Evolutionary conservation across 35 echinoderm and acorn worm genomes (phyloP), one percentile per base, ranked within the genome.

Genomic region (Lytechinus variegatus): DNA sequence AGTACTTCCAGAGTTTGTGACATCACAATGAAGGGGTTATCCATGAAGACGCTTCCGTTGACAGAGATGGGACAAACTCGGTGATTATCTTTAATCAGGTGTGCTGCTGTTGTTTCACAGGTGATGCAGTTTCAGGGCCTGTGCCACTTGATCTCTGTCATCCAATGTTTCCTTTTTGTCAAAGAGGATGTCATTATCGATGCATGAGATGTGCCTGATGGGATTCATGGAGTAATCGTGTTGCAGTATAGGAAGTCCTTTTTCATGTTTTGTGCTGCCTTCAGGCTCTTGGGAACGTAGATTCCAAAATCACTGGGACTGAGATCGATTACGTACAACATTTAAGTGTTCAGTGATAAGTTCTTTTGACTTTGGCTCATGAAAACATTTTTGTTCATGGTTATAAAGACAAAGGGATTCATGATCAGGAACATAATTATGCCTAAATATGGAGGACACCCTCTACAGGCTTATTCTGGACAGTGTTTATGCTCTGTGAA

Each of bases 361-460:
- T 13, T 24, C 61, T 4, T 16, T 66, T 66, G 13, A 71, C 11
- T 21, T 21, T 24, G 14, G 61, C 5, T 71, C 14, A 71, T 71
- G 6, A 21, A 10, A 21, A 21, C 61, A 71, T 71, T 21, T 71
- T 21, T 24, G 19, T 24, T 21, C 9, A 71, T 71, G 61, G 3
- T 21, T n/a, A n/a, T n/a, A n/a, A 14, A 71, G 61, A 71, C 61
- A 71, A 71, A 24, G 4, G 61, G 14, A 71, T 71, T 5, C 33
- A 44, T 44, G 33, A 44, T 21, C 11, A 71, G 61, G 4, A 71
- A 71, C 61, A 71, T 71, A 13, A 71, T 21, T 5, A 66, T 66
- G 19, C 61, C 2, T 21, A 71, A 71, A 71, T 71, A 93, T 54
- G 52, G 54, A 93, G 91, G 91, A 56, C 91, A 54, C 91, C 91